Conservation (phyloP, 1,140 invertebrate genomes). For the Hesperophylax magnus region DNA sequence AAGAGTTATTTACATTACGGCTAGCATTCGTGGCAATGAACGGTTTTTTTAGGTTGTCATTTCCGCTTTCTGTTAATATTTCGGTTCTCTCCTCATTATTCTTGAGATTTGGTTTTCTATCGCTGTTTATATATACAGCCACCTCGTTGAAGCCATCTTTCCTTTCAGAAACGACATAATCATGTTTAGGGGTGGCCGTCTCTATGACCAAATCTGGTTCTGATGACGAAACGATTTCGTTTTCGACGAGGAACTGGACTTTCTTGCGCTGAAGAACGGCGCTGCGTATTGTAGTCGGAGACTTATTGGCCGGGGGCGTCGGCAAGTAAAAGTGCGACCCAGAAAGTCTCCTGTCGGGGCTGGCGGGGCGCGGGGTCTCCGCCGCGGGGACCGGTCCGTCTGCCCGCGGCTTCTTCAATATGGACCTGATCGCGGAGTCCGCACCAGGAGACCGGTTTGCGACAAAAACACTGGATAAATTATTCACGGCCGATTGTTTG, state of each 20-base stretch:
- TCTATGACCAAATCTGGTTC: conserved; percentile 12
- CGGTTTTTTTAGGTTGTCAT: conserved; percentile 49
- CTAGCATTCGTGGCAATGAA: background rate
- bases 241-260: conserved; percentile 75
- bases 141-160: conserved; percentile 18
- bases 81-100: conserved; percentile 16
- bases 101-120: conserved; percentile 34
- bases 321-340: conserved; percentile 78
- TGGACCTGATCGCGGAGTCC: conserved; percentile 73
- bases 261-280: conserved; percentile 68
- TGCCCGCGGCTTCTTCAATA: conserved; percentile 76
- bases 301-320: conserved; percentile 68
- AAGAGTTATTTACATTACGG: background rate
- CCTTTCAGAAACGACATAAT: background rate
- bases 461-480: conserved; percentile 52
- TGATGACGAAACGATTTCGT: conserved; percentile 63
- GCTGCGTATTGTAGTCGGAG: conserved; percentile 60
- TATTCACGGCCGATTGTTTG: conserved; percentile 56
- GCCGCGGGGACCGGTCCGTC: conserved; percentile 55
- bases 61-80: conserved; percentile 33
- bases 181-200: conserved; percentile 13
- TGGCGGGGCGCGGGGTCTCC: conserved; percentile 36
- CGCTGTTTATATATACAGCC: conserved; percentile 16
- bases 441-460: conserved; percentile 51
- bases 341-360: conserved; percentile 61